These are phyloP conservation scores for Onthophagus sagittarius DNA, from an alignment of 2,888 invertebrate genomes.

Conservation along the genomic window DNA sequence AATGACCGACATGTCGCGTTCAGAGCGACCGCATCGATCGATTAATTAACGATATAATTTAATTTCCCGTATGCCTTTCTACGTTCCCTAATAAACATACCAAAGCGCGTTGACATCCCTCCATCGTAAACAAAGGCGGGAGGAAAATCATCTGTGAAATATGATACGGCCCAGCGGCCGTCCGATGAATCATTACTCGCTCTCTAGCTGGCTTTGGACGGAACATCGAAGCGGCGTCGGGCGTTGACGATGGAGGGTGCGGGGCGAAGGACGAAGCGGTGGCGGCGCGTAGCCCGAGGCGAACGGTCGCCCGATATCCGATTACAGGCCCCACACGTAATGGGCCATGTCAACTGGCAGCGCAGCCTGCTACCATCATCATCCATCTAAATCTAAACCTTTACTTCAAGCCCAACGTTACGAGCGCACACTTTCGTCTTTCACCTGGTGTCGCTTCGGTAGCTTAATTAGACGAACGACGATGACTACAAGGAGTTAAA, in stretches of 20 bases:
- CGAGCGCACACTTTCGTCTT: neutral
- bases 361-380: conserved; percentile 32
- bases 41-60: neutral
- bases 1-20: neutral
- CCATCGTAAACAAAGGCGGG: conserved; percentile 2
- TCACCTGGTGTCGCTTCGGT: neutral
- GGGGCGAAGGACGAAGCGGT: neutral
- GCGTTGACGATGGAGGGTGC: neutral
- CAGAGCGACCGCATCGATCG: neutral
- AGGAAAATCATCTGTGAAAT: conserved; percentile 15
- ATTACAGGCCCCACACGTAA: conserved; percentile 37
- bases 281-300: conserved; percentile 6
- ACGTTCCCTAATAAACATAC: conserved; percentile 1
- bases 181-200: conserved; percentile 14
- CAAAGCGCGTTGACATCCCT: conserved; percentile 3
- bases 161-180: conserved; percentile 11
- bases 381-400: conserved; percentile 31
- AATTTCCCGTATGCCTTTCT: neutral
- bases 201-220: conserved; percentile 2
- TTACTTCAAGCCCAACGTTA: neutral
- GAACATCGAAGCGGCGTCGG: neutral
- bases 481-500: neutral
- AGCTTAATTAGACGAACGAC: neutral
- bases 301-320: conserved; percentile 33
- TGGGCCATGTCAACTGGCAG: conserved; percentile 37